phyloP scores from a whole-genome alignment of 2,113 vertebrate genomes.

The Triplophysa rosa region DNA sequence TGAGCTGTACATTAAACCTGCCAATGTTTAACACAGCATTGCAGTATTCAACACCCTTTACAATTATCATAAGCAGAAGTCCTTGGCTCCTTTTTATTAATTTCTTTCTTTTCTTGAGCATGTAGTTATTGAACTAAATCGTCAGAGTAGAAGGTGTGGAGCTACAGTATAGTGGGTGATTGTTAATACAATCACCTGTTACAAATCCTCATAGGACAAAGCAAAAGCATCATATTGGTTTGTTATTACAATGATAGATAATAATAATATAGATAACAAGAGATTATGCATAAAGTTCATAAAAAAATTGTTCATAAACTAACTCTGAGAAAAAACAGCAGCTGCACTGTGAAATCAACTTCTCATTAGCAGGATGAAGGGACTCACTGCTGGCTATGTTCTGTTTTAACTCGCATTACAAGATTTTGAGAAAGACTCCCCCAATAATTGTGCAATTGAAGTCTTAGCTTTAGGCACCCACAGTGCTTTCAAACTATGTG shows the following conservation, averaged over 20 bases:
- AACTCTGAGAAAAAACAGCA: slow-evolving; percentile 3
- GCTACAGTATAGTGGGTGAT: not conserved
- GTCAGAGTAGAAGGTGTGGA: not conserved
- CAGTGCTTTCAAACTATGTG: slow-evolving; percentile 20
- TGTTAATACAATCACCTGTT: slow-evolving; percentile 2
- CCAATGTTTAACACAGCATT: not conserved
- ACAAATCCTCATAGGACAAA: not conserved
- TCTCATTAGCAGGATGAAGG: slow-evolving; percentile 36
- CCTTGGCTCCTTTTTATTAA: not conserved
- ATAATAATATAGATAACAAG: slow-evolving; percentile 23
- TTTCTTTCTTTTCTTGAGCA: not conserved
- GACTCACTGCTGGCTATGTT: slow-evolving; percentile 21
- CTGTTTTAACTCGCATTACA: slow-evolving; percentile 24
- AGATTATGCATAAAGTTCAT: not conserved
- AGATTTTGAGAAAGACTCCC: slow-evolving; percentile 22
- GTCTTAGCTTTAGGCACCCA: slow-evolving; percentile 24
- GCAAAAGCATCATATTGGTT: not conserved
- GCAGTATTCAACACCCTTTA: not conserved
- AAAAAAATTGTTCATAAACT: slow-evolving; percentile 3
- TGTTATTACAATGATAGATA: slow-evolving; percentile 15
- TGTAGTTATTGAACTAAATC: not conserved
- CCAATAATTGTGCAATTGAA: slow-evolving; percentile 42
- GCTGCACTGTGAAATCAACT: slow-evolving; percentile 24
- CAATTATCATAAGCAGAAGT: not conserved
- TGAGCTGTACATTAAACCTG: not conserved